Conservation (phyloP, 2,888 invertebrate genomes). For the Limnephilus auricula region DNA sequence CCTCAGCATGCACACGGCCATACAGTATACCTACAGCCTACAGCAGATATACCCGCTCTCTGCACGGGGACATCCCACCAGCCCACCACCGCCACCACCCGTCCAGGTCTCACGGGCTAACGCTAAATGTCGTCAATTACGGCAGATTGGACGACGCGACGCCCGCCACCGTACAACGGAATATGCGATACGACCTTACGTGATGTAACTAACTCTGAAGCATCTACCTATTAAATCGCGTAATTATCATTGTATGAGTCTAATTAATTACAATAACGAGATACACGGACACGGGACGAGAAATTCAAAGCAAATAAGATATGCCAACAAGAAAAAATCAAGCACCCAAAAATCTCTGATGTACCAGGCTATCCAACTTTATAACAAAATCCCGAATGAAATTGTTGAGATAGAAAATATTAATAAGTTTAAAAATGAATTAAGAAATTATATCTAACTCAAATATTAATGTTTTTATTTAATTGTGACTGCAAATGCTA, state of each 20-base stretch:
- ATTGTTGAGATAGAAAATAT: no score
- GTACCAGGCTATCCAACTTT: no score
- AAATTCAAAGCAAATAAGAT: no score
- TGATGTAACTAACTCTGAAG: not conserved
- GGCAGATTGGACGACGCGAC: conserved; percentile 26
- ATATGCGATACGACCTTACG: not conserved
- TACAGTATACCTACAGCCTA: not conserved
- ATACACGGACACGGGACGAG: no score
- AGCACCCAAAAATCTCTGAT: no score
- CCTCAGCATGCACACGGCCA: conserved; percentile 7
- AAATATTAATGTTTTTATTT: no score
- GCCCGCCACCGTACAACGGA: not conserved
- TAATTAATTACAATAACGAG: no score
- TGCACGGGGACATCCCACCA: conserved; percentile 54
- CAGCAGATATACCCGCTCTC: not conserved
- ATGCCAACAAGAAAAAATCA: no score
- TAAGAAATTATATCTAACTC: no score
- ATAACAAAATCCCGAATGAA: no score
- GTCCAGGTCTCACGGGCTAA: conserved; percentile 9
- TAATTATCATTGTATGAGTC: not conserved
- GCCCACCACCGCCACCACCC: conserved; percentile 26
- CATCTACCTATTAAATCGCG: not conserved
- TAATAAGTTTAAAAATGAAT: no score
- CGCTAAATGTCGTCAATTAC: conserved; percentile 44
- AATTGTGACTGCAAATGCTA: no score